Evolutionary conservation across 2,797 vertebrate genomes (phyloP).

Genomic region (Notolepis coatsorum): DNA sequence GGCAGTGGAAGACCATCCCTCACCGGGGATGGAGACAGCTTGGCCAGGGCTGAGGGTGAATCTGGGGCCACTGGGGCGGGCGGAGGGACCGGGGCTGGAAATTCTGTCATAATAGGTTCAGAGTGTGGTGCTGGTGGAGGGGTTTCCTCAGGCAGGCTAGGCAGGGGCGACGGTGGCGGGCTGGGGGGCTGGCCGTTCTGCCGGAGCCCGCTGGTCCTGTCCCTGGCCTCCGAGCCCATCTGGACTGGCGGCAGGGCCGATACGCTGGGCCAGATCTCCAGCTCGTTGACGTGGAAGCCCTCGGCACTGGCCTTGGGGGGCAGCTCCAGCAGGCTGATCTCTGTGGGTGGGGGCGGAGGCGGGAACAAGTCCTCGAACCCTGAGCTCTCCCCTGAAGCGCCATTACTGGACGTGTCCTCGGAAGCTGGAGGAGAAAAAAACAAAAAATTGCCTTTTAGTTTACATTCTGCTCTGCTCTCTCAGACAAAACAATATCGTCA

Average conservation of each 20-base stretch:
- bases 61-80: conserved; percentile 32
- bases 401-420: conserved; percentile 83
- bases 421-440: conserved; percentile 67
- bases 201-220: conserved; percentile 67
- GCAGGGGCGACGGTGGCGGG: conserved; percentile 65
- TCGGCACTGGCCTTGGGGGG: conserved; percentile 82
- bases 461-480: conserved; percentile 24
- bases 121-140: conserved; percentile 38
- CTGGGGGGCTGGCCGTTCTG: conserved; percentile 74
- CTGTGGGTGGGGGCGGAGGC: conserved; percentile 83
- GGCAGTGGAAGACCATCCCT: conserved; percentile 91
- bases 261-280: conserved; percentile 81
- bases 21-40: conserved; percentile 72
- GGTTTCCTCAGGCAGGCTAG: conserved; percentile 38
- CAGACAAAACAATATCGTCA: conserved; percentile 16
- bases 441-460: conserved; percentile 25
- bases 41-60: conserved; percentile 57
- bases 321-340: conserved; percentile 88
- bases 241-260: conserved; percentile 76
- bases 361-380: conserved; percentile 86
- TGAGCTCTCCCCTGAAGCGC: conserved; percentile 76
- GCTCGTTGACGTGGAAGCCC: conserved; percentile 79
- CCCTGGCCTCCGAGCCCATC: conserved; percentile 52
- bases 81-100: conserved; percentile 7
- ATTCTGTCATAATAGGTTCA: conserved; percentile 12